Percentiles rank a stretch among this genome's conserved stretches.
Conservation (phyloP, 2,888 invertebrate species). For the Calephelis perditalis region DNA sequence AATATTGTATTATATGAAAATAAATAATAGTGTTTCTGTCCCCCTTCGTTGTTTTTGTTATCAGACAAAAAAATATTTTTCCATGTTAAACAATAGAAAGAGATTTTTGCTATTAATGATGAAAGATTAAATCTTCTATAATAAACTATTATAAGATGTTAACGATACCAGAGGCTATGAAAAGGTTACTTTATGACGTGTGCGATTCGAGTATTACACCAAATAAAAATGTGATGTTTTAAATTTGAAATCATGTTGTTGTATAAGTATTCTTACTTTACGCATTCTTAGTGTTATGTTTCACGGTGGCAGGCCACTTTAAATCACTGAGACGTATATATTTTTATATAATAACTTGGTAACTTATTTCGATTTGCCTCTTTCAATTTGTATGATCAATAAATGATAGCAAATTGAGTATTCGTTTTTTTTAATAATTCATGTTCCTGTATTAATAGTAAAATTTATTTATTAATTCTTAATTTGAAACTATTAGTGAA, state of each 20-base stretch:
- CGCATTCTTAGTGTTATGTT: slow-evolving; percentile 39
- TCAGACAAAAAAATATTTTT: too few relatives aligned
- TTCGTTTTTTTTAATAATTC: slow-evolving; percentile 32
- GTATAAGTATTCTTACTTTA: slow-evolving; percentile 25
- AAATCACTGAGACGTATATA: slow-evolving; percentile 56
- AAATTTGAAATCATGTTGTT: slow-evolving; percentile 38
- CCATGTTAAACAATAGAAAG: too few relatives aligned
- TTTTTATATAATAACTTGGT: slow-evolving; percentile 58
- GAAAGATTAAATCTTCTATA: too few relatives aligned
- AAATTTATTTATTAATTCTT: background rate
- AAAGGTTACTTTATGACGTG: slow-evolving; percentile 29
- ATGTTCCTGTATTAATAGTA: background rate
- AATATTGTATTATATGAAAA: too few relatives aligned
- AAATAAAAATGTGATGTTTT: slow-evolving; percentile 47
- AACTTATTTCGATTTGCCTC: slow-evolving; percentile 54
- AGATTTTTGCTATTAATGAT: too few relatives aligned
- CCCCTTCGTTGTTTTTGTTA: too few relatives aligned
- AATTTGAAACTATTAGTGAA: background rate
- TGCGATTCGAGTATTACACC: slow-evolving; percentile 36
- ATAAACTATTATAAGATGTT: too few relatives aligned
- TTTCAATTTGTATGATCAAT: slow-evolving; percentile 75
- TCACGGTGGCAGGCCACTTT: slow-evolving; percentile 72
- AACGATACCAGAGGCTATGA: slow-evolving; percentile 1
- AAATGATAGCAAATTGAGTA: slow-evolving; percentile 70
- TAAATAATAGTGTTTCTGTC: too few relatives aligned